phyloP scores from a whole-genome alignment of 1,140 invertebrate genomes.

The Orchesella cincta region DNA sequence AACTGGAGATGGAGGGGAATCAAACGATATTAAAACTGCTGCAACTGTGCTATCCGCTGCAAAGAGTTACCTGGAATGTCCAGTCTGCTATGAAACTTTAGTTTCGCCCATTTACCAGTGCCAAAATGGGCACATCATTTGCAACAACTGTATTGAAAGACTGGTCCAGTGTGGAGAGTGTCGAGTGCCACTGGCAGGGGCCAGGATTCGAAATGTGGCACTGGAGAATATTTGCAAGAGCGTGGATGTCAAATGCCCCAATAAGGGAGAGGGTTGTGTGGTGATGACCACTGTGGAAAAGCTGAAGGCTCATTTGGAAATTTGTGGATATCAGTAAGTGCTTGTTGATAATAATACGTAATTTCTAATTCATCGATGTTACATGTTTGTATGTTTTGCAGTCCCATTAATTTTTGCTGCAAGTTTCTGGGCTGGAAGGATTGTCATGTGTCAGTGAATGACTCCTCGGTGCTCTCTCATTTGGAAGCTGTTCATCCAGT shows the following conservation, averaged over 20 bases:
- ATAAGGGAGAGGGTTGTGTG: neutral
- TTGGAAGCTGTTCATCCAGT: constrained; percentile 1
- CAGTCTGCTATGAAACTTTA: constrained; percentile 27
- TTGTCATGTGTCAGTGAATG: constrained; percentile 6
- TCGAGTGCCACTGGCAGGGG: constrained; percentile 4
- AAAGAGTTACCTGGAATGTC: constrained; percentile 27
- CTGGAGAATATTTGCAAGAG: constrained; percentile 24
- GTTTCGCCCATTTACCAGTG: constrained; percentile 33
- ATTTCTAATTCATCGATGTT: neutral
- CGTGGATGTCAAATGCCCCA: constrained; percentile 14
- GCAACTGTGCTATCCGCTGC: neutral
- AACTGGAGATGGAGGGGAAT: no score
- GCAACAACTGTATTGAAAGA: constrained; percentile 24
- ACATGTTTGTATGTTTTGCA: neutral
- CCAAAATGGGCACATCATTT: constrained; percentile 41
- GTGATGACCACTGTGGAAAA: constrained; percentile 3
- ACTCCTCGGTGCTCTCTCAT: constrained; percentile 3
- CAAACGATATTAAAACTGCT: neutral
- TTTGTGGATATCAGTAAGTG: constrained; percentile 21
- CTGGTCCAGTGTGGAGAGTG: constrained; percentile 32
- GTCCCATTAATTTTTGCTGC: constrained; percentile 17
- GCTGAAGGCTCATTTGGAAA: constrained; percentile 23
- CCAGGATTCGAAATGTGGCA: constrained; percentile 4
- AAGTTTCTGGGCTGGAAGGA: constrained; percentile 12
- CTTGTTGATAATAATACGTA: neutral